A percentile compares a stretch with the other conserved stretches of the same genome.
phyloP scores from a whole-genome alignment of 2,113 vertebrate species.

The zebrafish (Danio rerio) region GRCz12tu NC_133179.1:7356001-7356500 shows the following conservation, averaged over 20 bases:
- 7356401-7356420: background rate
- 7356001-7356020: too few species aligned
- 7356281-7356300: conserved; percentile 8
- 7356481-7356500: background rate
- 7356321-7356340: conserved; percentile 13
- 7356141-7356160: background rate
- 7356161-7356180: background rate
- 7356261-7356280: conserved; percentile 12
- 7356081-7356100: too few species aligned
- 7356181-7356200: background rate
- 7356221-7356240: conserved; percentile 41
- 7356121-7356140: background rate
- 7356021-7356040: too few species aligned
- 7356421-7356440: conserved; percentile 15
- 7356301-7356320: background rate
- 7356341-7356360: conserved; percentile 35
- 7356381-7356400: conserved; percentile 10
- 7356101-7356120: background rate
- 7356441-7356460: background rate
- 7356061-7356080: too few species aligned
- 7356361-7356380: conserved; percentile 20
- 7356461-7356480: conserved; percentile 8
- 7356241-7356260: background rate
- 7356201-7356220: background rate
- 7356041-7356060: too few species aligned